Conservation (phyloP, 1,140 invertebrate genomes). For the Lordiphosa stackelbergi region DNA sequence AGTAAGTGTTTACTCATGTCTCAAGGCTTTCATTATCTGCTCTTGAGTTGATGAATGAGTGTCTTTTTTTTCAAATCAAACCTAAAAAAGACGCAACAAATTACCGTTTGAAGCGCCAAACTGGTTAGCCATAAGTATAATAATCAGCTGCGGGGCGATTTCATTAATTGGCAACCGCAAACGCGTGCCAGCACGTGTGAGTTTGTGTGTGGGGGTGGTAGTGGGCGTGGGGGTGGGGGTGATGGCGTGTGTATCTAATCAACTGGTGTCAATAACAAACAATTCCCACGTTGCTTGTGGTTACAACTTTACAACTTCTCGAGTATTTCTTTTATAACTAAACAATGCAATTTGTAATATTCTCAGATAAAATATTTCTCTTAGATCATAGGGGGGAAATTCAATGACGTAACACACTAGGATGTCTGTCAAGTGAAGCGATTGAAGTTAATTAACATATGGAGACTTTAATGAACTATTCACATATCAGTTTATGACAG, state of each 20-base stretch:
- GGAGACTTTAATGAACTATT: slow-evolving; percentile 2
- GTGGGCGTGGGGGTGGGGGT: no score
- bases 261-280: slow-evolving; percentile 13
- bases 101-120: not conserved
- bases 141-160: not conserved
- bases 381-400: no score
- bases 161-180: slow-evolving; percentile 14
- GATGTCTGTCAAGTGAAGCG: no score
- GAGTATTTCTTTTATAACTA: no score
- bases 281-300: slow-evolving; percentile 31
- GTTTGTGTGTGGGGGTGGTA: not conserved
- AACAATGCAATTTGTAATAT: no score
- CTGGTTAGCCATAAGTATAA: not conserved
- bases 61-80: not conserved
- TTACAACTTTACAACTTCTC: slow-evolving; percentile 6
- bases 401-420: no score
- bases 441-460: slow-evolving; percentile 24
- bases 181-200: slow-evolving; percentile 22
- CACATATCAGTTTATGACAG: no score
- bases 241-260: slow-evolving; percentile 8
- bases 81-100: not conserved
- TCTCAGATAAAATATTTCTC: no score
- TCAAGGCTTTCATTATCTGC: slow-evolving; percentile 6
- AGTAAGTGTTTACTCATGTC: slow-evolving; percentile 7
- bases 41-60: not conserved